Base-by-base conservation (phyloP, 2,113 vertebrate genomes). In the Festucalex cinctus region DNA sequence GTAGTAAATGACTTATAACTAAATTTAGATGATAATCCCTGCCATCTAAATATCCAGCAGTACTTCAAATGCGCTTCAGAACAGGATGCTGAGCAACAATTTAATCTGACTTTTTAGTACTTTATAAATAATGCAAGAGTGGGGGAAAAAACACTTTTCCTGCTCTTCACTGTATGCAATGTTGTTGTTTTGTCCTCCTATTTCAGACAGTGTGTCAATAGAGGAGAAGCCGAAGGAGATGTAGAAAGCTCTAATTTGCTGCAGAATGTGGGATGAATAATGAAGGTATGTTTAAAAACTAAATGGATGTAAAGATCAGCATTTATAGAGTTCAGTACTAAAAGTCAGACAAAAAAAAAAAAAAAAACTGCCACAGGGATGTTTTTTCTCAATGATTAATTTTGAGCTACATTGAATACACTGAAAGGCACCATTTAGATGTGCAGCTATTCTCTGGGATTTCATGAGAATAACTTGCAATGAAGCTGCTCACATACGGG, bases 161-260 rank as follows among this genome's bases (percentile, higher is more conserved):
- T 19, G 58, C 75, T 71, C 51, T 9, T 3, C 58, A 75, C 57
- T 67, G 43, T 63, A 51, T 69, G 20, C 16, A 74, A 64, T 81
- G 78, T 79, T 80, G 28, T 74, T 61, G 69, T 68, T 57, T 51
- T 70, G 65, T 54, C 64, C 65, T 71, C 65, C 51, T 80, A 73
- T 70, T 56, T 79, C 57, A 68, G 62, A 74, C 60, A 80, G 73
- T 32, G 53, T 80, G 79, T 73, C 66, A 74, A 78, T 75, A 79
- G 80, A 63, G 58, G 66, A 66, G 65, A 64, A 81, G 83, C 83
- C 84, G 26, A 48, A 80, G 73, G 81, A 81, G 70, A 82, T 70
- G 69, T 66, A 73, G 79, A 82, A 76, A 77, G 64, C 67, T 69
- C 49, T 35, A 77, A 69, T 75, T 79, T 46, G 63, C 44, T 53